A percentile compares a stretch with the other conserved stretches of the same genome.
phyloP scores from a whole-genome alignment of 1,140 invertebrate species.

The Megalopta genalis region DNA sequence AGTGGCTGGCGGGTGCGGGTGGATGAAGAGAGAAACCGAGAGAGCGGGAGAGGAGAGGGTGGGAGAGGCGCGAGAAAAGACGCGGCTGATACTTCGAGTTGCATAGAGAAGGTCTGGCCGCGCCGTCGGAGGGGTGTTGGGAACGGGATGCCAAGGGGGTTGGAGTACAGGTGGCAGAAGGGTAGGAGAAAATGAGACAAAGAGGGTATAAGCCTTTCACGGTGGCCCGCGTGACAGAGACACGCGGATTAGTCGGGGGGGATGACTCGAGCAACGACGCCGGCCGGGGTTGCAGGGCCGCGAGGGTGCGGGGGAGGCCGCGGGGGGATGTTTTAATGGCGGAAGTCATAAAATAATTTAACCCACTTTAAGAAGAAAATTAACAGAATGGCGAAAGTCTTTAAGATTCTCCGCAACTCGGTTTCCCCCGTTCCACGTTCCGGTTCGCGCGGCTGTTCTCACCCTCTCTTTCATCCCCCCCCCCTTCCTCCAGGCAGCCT shows the following conservation, averaged over 20 bases:
- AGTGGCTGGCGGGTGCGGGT: neutral
- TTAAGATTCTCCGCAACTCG: slow-evolving; percentile 75
- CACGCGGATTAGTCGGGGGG: slow-evolving; percentile 8
- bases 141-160: slow-evolving; percentile 6
- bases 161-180: neutral
- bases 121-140: slow-evolving; percentile 4
- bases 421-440: slow-evolving; percentile 30
- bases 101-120: slow-evolving; percentile 23
- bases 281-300: too few species aligned
- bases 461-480: slow-evolving; percentile 51
- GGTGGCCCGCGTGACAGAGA: slow-evolving; percentile 16
- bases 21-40: neutral
- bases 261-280: neutral
- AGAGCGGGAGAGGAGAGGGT: too few species aligned
- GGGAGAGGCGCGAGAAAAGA: slow-evolving; percentile 22
- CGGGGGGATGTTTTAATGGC: slow-evolving; percentile 25
- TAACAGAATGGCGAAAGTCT: slow-evolving; percentile 78
- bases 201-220: slow-evolving; percentile 31
- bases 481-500: neutral
- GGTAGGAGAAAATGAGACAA: slow-evolving; percentile 11
- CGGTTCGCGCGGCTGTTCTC: slow-evolving; percentile 28
- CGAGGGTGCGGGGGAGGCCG: neutral
- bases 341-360: slow-evolving; percentile 77
- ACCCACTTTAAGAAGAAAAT: slow-evolving; percentile 78
- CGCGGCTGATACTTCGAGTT: slow-evolving; percentile 24